These are phyloP conservation scores for Stomatorhinus ivindoensis DNA, from an alignment of 2,113 vertebrate genomes.

Conservation along the genomic window DNA sequence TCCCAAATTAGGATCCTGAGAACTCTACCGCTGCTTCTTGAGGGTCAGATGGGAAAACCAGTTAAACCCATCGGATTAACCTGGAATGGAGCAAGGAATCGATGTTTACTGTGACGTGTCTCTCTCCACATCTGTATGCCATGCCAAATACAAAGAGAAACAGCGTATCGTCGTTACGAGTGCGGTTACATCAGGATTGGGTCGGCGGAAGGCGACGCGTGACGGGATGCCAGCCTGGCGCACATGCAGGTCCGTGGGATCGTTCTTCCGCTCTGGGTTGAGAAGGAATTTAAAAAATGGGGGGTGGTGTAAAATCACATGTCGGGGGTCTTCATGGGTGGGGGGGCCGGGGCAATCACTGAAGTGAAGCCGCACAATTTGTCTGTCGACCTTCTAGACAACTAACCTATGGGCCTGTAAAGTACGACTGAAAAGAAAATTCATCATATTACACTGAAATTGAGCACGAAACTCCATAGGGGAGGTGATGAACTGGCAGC, in stretches of 20 bases:
- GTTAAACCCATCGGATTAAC: background rate
- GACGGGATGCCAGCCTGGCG: background rate
- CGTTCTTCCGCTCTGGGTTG: background rate
- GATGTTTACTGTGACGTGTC: background rate
- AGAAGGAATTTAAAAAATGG: background rate
- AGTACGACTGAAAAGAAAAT: background rate
- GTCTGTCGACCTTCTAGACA: background rate
- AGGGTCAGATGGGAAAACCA: background rate
- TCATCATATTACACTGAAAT: background rate
- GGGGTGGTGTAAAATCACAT: background rate
- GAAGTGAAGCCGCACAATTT: background rate
- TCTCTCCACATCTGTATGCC: background rate
- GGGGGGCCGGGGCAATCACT: background rate
- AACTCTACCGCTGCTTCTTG: background rate
- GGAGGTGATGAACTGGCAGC: background rate
- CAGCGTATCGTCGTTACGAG: background rate
- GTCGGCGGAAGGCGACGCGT: background rate
- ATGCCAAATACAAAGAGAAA: background rate
- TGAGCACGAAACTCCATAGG: background rate
- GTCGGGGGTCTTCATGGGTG: background rate
- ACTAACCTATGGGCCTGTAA: background rate
- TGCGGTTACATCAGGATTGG: background rate
- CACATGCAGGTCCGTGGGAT: background rate
- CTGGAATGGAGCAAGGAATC: background rate
- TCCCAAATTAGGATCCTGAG: background rate